Conservation (phyloP, 2,888 invertebrate genomes). For the Dysmachus trigonus region DNA sequence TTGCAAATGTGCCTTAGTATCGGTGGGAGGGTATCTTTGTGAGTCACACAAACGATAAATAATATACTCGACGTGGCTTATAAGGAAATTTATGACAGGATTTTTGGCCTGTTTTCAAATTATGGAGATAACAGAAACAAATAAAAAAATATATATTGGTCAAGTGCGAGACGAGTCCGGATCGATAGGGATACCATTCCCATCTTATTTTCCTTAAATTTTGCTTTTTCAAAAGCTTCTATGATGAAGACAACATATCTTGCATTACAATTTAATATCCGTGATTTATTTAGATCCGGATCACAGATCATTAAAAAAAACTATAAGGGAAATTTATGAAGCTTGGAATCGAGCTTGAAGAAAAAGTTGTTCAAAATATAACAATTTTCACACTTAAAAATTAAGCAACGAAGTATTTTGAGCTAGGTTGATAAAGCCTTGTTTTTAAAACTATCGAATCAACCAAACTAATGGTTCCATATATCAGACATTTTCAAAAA, state of each 20-base stretch:
- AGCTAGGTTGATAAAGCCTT: too few species aligned
- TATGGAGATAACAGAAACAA: background rate
- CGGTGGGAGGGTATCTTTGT: background rate
- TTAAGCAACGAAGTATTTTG: too few species aligned
- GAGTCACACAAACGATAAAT: background rate
- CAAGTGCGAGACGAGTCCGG: background rate
- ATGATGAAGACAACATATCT: background rate
- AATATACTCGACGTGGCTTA: background rate
- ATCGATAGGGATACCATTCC: background rate
- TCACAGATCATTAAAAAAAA: too few species aligned
- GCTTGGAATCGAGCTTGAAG: too few species aligned
- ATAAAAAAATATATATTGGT: background rate
- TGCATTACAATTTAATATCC: too few species aligned
- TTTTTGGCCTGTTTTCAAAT: background rate
- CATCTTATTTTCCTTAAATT: background rate
- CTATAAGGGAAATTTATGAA: too few species aligned
- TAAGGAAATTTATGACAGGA: background rate
- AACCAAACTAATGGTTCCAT: too few species aligned
- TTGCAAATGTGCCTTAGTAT: background rate
- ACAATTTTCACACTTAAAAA: too few species aligned
- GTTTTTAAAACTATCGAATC: too few species aligned
- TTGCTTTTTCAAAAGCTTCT: background rate
- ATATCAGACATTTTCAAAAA: too few species aligned
- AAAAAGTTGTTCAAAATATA: too few species aligned
- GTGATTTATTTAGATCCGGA: too few species aligned